phyloP scores from a whole-genome alignment of 2,797 vertebrate species.

The Morelia viridis region DNA sequence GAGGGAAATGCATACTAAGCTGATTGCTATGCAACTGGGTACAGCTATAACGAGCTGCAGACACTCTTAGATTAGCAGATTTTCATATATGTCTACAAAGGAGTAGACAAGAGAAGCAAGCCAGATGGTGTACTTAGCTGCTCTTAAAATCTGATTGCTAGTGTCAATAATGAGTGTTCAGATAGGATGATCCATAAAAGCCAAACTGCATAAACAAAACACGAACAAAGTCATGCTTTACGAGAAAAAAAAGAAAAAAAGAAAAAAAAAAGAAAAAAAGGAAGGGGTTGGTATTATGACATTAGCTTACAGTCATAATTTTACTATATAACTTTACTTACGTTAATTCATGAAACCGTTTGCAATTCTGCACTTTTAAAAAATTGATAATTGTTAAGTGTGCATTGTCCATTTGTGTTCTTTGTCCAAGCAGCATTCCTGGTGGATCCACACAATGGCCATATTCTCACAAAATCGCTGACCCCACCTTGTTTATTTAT shows the following conservation, averaged over 20 bases:
- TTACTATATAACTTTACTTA: slow-evolving; percentile 54
- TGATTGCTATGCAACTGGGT: slow-evolving; percentile 74
- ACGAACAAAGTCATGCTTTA: slow-evolving; percentile 63
- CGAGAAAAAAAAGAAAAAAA: background rate
- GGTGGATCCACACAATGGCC: no score
- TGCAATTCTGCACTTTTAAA: background rate
- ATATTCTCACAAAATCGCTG: no score
- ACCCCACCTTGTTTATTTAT: no score
- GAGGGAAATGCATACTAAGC: slow-evolving; percentile 73
- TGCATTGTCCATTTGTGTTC: background rate
- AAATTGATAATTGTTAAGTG: background rate
- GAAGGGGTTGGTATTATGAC: slow-evolving; percentile 11
- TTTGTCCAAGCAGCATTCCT: background rate
- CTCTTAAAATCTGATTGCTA: slow-evolving; percentile 78
- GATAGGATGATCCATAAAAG: slow-evolving; percentile 73
- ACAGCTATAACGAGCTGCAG: slow-evolving; percentile 71
- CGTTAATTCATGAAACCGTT: slow-evolving; percentile 26
- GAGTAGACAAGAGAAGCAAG: slow-evolving; percentile 73
- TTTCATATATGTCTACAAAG: slow-evolving; percentile 69
- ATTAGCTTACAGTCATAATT: slow-evolving; percentile 55
- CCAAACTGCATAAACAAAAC: slow-evolving; percentile 67
- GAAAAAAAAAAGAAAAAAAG: background rate
- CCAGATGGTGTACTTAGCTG: slow-evolving; percentile 81
- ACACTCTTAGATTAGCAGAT: slow-evolving; percentile 76
- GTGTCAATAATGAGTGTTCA: slow-evolving; percentile 78